Percentiles rank a stretch among this genome's conserved stretches.
Conservation (phyloP, 2,888 invertebrate genomes). For the Anaspis maculata region DNA sequence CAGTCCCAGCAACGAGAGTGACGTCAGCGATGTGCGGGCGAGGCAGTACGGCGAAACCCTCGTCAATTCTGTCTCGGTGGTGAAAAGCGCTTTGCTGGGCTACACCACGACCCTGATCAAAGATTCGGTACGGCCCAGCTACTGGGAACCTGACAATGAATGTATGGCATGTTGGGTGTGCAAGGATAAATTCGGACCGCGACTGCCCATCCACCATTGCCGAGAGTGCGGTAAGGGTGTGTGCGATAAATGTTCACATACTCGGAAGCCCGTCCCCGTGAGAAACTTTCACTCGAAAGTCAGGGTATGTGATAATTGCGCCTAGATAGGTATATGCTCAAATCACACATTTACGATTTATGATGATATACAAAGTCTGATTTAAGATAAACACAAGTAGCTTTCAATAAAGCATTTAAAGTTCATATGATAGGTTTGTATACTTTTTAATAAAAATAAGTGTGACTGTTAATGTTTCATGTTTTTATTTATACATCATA, state of each 20-base stretch:
- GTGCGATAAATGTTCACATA: constrained; percentile 52
- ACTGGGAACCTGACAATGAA: constrained; percentile 73
- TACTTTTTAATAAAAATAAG: too few relatives aligned
- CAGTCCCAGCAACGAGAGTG: constrained; percentile 27
- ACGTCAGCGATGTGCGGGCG: constrained; percentile 44
- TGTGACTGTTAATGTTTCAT: too few relatives aligned
- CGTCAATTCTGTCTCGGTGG: constrained; percentile 60
- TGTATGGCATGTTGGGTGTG: constrained; percentile 61
- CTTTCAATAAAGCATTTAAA: constrained; percentile 13
- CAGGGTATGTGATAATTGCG: constrained; percentile 65
- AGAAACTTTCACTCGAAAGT: constrained; percentile 66
- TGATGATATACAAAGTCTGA: constrained; percentile 5
- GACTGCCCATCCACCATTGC: constrained; percentile 56
- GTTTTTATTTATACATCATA: too few relatives aligned
- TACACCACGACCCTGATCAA: constrained; percentile 72
- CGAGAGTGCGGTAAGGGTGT: constrained; percentile 65
- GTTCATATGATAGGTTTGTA: constrained; percentile 9
- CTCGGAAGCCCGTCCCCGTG: constrained; percentile 58
- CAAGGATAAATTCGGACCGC: constrained; percentile 48
- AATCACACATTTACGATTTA: neutral
- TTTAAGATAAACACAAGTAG: constrained; percentile 6
- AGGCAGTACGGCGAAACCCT: constrained; percentile 64
- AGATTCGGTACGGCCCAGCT: constrained; percentile 64
- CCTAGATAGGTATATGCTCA: constrained; percentile 9
- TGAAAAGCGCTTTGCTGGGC: constrained; percentile 61